phyloP scores from a whole-genome alignment of 2,888 invertebrate species.

The Agonopterix subpropinquella region DNA sequence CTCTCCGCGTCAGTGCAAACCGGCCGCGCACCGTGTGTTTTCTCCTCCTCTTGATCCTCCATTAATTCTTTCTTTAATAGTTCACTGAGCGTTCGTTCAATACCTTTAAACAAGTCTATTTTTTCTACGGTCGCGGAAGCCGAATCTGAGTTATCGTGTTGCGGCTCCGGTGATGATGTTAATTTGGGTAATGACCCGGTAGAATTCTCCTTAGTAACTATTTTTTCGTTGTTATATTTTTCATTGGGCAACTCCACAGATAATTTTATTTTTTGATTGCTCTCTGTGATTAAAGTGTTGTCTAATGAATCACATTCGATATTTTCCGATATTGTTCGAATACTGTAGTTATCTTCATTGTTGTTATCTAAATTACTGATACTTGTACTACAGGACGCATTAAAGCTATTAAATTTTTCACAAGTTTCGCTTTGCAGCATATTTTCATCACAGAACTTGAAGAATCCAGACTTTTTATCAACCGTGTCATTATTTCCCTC shows the following conservation, averaged over 20 bases:
- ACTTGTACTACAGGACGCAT: constrained; percentile 49
- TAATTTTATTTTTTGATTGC: constrained; percentile 55
- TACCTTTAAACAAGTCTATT: constrained; percentile 71
- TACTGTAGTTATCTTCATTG: constrained; percentile 41
- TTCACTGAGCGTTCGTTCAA: constrained; percentile 72
- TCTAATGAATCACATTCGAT: constrained; percentile 55
- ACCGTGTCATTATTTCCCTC: constrained; percentile 36
- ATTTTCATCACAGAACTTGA: constrained; percentile 58
- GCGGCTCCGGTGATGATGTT: constrained; percentile 53
- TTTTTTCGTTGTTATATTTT: constrained; percentile 28
- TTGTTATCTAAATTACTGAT: constrained; percentile 48
- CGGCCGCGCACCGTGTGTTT: constrained; percentile 61
- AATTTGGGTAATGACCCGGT: constrained; percentile 38
- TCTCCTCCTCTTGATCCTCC: constrained; percentile 66
- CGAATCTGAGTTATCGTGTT: constrained; percentile 31
- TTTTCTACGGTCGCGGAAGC: constrained; percentile 43
- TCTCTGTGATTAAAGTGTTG: constrained; percentile 38
- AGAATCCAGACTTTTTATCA: constrained; percentile 36
- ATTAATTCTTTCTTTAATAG: constrained; percentile 73
- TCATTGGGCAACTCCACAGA: constrained; percentile 45
- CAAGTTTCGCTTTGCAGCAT: constrained; percentile 67
- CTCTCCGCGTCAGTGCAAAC: constrained; percentile 59
- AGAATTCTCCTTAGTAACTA: constrained; percentile 28
- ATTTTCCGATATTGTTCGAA: constrained; percentile 49
- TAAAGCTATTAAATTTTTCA: constrained; percentile 64